Conservation (phyloP, 2,797 vertebrate genomes). For the Rhabdomys pumilio region DNA sequence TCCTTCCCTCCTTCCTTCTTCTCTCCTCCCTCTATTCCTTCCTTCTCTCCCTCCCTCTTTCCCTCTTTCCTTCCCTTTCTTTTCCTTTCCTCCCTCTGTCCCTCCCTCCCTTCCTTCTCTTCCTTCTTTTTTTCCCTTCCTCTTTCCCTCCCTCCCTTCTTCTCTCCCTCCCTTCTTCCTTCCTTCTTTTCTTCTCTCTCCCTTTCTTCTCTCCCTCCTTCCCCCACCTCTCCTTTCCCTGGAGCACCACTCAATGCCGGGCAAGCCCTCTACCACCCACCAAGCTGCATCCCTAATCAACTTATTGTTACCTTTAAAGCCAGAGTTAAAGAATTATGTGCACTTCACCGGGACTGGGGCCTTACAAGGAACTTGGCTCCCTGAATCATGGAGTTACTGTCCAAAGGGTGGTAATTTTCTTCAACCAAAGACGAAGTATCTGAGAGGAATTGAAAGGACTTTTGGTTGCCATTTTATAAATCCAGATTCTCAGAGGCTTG, state of each 20-base stretch:
- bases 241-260: no score
- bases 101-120: accelerated
- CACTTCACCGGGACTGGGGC: neutral
- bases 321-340: constrained; percentile 15
- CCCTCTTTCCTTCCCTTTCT: no score
- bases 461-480: constrained; percentile 61
- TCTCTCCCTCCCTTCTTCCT: neutral
- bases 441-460: constrained; percentile 46
- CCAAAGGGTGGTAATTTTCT: constrained; percentile 33
- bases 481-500: neutral
- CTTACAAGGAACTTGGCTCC: neutral
- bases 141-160: neutral
- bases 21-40: neutral
- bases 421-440: constrained; percentile 64
- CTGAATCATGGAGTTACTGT: neutral
- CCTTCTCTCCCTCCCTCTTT: no score
- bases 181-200: neutral
- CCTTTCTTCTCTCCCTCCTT: neutral
- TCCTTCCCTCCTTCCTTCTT: neutral
- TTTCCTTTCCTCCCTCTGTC: neutral
- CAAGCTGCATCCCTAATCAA: neutral
- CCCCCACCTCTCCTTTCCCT: no score
- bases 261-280: neutral
- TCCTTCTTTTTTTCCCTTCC: no score
- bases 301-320: neutral